Evolutionary conservation across 2,797 vertebrate species (phyloP).

Genomic region (Rhinatrema bivittatum): DNA sequence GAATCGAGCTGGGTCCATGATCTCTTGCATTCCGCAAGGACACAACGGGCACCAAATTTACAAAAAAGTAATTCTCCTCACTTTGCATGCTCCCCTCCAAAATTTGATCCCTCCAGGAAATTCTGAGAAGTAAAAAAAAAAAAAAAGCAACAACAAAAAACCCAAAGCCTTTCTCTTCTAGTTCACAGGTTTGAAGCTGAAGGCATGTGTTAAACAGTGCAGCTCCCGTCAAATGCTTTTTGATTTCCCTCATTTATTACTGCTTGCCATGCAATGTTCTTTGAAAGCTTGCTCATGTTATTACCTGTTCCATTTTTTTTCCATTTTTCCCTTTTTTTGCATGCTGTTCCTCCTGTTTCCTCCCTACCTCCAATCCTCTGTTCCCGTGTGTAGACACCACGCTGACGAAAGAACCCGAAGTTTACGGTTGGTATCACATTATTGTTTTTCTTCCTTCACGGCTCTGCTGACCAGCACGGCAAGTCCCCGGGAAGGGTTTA

Average conservation of each 20-base stretch:
- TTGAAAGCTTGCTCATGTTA: conserved; percentile 84
- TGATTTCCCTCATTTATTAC: conserved; percentile 70
- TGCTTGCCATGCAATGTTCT: conserved; percentile 71
- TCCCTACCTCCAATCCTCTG: conserved; percentile 86
- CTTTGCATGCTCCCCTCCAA: conserved; percentile 44
- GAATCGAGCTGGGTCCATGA: conserved; percentile 30
- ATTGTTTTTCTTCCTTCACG: conserved; percentile 66
- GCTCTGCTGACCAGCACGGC: conserved; percentile 62
- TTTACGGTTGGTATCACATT: conserved; percentile 98
- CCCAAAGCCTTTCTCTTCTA: conserved; percentile 54
- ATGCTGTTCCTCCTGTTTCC: conserved; percentile 95
- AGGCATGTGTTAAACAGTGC: conserved; percentile 69
- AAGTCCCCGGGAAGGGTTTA: conserved; percentile 54
- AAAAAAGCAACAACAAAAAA: no score
- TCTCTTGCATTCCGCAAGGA: conserved; percentile 20
- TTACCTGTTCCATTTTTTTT: conserved; percentile 78
- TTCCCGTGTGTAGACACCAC: conserved; percentile 94
- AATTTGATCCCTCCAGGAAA: conserved; percentile 38
- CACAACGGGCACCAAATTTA: conserved; percentile 13
- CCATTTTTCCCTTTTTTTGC: conserved; percentile 86
- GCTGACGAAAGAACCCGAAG: conserved; percentile 95
- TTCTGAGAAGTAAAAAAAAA: conserved; percentile 34
- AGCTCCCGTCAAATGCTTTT: conserved; percentile 71
- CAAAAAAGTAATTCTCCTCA: conserved; percentile 42
- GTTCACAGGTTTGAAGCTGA: conserved; percentile 60